Conservation (phyloP, 2,797 vertebrate species). For the Syngnathus acus region DNA sequence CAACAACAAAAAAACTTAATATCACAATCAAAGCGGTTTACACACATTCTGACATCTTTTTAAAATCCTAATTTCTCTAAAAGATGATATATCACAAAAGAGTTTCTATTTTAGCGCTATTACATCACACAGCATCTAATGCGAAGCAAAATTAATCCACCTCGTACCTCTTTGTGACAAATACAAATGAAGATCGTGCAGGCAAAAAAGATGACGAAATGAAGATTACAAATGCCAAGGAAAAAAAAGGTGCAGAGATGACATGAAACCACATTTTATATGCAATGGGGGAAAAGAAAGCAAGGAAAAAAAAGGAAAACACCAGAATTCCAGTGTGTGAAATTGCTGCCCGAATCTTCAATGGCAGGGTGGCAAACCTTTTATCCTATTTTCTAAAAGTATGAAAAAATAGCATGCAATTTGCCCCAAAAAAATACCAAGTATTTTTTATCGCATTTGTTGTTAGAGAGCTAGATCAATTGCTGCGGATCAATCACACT, state of each 20-base stretch:
- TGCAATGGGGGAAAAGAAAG: not conserved
- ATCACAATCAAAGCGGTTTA: not conserved
- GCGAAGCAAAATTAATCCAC: not conserved
- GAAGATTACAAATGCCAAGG: conserved; percentile 10
- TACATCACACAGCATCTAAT: not conserved
- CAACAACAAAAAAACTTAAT: not conserved
- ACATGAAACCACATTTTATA: not conserved
- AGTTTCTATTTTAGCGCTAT: not conserved
- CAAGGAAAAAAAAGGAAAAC: no score
- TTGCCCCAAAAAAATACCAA: not conserved
- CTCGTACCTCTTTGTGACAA: not conserved
- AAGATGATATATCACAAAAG: not conserved
- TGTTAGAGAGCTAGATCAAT: not conserved
- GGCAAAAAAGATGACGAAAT: not conserved
- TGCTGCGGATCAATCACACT: not conserved
- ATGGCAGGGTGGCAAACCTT: not conserved
- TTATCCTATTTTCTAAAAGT: not conserved
- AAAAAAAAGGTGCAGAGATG: conserved; percentile 10
- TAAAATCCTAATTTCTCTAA: not conserved
- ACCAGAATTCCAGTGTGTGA: not conserved
- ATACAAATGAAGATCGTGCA: not conserved
- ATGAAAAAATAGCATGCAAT: no score
- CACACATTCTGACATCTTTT: not conserved
- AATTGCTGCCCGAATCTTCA: not conserved
- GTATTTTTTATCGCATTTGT: not conserved